Evolutionary conservation across 2,888 invertebrate genomes (phyloP).

Genomic region (Scelioninae gen. 1): DNA sequence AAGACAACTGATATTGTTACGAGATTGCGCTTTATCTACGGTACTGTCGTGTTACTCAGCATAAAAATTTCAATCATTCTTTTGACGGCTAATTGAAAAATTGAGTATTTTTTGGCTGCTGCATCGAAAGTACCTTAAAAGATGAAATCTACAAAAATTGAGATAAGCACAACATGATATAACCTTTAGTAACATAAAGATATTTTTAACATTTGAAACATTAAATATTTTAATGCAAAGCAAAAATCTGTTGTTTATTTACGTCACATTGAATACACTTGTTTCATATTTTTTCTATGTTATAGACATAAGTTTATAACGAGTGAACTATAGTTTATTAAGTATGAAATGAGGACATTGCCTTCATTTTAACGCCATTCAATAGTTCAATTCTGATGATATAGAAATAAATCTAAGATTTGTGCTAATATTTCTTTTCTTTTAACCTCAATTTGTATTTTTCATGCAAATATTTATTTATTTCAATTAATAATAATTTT

Average conservation of each 20-base stretch:
- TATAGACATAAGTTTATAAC: constrained; percentile 44
- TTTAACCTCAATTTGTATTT: background rate
- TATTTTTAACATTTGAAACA: background rate
- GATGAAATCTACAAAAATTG: too few species aligned
- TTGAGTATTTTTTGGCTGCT: too few species aligned
- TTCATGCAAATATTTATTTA: too few species aligned
- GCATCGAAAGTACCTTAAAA: too few species aligned
- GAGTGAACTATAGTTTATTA: constrained; percentile 55
- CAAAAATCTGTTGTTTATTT: constrained; percentile 18
- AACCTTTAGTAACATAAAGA: too few species aligned
- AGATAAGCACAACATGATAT: too few species aligned
- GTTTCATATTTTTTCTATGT: constrained; percentile 13
- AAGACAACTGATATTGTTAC: too few species aligned
- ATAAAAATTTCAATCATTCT: too few species aligned
- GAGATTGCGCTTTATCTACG: too few species aligned
- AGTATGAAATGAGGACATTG: constrained; percentile 62
- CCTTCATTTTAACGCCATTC: constrained; percentile 45
- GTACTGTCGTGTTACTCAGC: too few species aligned
- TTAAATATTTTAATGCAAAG: constrained; percentile 7
- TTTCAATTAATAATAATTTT: too few species aligned
- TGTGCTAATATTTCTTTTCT: background rate
- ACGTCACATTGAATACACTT: constrained; percentile 2
- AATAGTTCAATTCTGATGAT: background rate
- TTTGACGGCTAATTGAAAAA: too few species aligned
- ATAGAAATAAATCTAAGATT: constrained; percentile 7